These are phyloP conservation scores for Ladona fulva DNA, from an alignment of 1,140 invertebrate genomes.

Conservation along the genomic window DNA sequence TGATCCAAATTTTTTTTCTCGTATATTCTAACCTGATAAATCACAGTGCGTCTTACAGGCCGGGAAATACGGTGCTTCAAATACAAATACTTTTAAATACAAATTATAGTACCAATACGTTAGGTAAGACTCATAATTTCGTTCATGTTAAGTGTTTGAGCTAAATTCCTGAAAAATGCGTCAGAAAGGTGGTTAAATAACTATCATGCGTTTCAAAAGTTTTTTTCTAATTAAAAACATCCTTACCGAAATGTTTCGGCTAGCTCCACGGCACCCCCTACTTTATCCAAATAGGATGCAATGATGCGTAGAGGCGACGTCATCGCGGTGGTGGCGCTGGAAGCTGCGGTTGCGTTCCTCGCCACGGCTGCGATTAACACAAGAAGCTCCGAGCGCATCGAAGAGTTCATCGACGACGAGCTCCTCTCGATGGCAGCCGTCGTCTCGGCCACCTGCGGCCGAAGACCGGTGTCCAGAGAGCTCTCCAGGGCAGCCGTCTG, in stretches of 20 bases:
- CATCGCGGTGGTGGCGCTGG: slow-evolving; percentile 32
- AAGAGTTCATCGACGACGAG: slow-evolving; percentile 46
- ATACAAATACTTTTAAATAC: no score
- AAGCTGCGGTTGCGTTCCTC: slow-evolving; percentile 57
- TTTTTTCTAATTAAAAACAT: neutral
- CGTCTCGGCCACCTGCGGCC: slow-evolving; percentile 55
- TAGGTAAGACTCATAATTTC: no score
- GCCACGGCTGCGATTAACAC: slow-evolving; percentile 53
- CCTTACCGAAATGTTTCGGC: neutral
- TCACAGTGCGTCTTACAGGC: no score
- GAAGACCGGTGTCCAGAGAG: slow-evolving; percentile 55
- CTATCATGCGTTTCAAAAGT: no score
- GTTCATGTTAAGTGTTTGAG: no score
- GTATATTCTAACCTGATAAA: no score
- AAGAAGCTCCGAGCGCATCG: slow-evolving; percentile 54
- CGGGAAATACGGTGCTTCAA: no score
- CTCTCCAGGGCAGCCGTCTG: slow-evolving; percentile 43
- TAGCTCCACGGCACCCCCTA: neutral
- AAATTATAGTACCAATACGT: no score
- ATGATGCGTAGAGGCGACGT: neutral
- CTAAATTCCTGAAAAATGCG: no score
- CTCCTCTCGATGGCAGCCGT: slow-evolving; percentile 54
- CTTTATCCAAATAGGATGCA: neutral
- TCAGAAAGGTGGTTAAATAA: no score
- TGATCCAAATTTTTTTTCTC: no score